Conservation (phyloP, 2,888 invertebrate species). For the Crioceris asparagi region DNA sequence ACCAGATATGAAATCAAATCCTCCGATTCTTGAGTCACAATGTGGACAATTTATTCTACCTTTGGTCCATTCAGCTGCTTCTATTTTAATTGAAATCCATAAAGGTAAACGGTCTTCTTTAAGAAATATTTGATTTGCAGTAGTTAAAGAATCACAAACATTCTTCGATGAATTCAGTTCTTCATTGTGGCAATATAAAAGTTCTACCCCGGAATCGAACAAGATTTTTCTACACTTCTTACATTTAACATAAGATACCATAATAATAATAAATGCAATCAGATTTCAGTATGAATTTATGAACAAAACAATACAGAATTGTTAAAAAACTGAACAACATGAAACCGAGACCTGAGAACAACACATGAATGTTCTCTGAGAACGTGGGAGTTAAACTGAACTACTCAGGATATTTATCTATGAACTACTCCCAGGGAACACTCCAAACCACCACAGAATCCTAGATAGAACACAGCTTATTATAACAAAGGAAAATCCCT, state of each 20-base stretch:
- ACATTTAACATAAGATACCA: constrained; percentile 27
- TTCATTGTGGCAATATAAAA: constrained; percentile 28
- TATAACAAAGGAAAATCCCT: too few relatives aligned
- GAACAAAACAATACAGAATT: too few relatives aligned
- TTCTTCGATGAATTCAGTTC: constrained; percentile 10
- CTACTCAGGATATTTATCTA: too few relatives aligned
- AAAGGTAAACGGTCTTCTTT: constrained; percentile 45
- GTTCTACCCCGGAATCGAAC: constrained; percentile 20
- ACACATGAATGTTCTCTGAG: too few relatives aligned
- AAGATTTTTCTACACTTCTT: constrained; percentile 31
- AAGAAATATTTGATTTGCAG: constrained; percentile 38
- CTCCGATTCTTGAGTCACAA: constrained; percentile 52
- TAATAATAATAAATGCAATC: too few relatives aligned
- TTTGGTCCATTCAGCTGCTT: constrained; percentile 51
- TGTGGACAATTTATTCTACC: constrained; percentile 54
- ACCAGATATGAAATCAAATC: constrained; percentile 56
- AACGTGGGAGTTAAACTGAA: too few relatives aligned
- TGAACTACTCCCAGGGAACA: too few relatives aligned
- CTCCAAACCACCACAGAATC: too few relatives aligned
- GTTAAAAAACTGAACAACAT: too few relatives aligned
- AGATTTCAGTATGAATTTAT: too few relatives aligned
- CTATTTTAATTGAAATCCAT: constrained; percentile 46
- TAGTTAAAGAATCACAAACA: constrained; percentile 20
- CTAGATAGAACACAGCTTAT: too few relatives aligned
- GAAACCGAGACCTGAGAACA: too few relatives aligned